Evolutionary conservation across 2,888 invertebrate genomes (phyloP).

Genomic region (Belgica antarctica): DNA sequence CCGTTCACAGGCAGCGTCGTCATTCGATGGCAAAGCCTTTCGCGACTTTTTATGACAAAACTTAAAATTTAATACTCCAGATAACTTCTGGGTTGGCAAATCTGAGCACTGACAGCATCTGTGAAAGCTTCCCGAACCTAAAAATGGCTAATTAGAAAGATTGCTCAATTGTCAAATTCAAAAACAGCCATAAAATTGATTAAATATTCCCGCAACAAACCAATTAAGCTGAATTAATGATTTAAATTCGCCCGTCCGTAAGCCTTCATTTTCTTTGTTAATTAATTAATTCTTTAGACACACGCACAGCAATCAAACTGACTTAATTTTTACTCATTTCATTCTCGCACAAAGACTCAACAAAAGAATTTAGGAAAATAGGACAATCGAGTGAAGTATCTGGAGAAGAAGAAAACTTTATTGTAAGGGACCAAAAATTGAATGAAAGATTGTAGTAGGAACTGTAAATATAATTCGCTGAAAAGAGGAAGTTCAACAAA

Average conservation of each 20-base stretch:
- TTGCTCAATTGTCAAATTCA: not conserved
- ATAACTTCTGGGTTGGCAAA: too few relatives aligned
- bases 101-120: too few relatives aligned
- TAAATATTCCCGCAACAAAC: constrained; percentile 19
- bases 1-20: not conserved
- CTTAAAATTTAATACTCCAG: too few relatives aligned
- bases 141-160: too few relatives aligned
- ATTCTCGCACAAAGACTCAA: not conserved
- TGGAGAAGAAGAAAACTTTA: not conserved
- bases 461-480: constrained; percentile 4
- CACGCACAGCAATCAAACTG: constrained; percentile 27
- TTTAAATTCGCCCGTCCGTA: constrained; percentile 20
- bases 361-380: not conserved
- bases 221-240: constrained; percentile 3
- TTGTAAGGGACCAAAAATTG: constrained; percentile 29
- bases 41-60: too few relatives aligned
- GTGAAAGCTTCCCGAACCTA: too few relatives aligned
- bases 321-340: constrained; percentile 19
- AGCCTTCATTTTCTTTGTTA: too few relatives aligned
- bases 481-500: too few relatives aligned
- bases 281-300: constrained; percentile 21
- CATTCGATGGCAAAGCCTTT: too few relatives aligned
- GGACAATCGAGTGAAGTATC: not conserved
- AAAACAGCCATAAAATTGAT: not conserved
- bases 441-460: not conserved